Conservation (phyloP, 2,113 vertebrate genomes). For the Tychaedon coryphoeus region DNA sequence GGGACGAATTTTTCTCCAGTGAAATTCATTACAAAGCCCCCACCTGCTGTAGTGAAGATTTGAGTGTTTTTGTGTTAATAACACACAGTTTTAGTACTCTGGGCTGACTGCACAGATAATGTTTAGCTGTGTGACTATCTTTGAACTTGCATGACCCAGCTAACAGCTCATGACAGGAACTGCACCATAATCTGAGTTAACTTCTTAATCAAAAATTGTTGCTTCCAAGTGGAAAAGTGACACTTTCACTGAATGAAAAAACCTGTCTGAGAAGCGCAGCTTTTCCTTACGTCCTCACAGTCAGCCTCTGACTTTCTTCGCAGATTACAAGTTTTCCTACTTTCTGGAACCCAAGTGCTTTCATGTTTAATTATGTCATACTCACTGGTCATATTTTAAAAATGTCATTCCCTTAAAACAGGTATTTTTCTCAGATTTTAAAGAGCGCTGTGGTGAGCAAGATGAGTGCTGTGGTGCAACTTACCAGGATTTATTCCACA, state of each 20-base stretch:
- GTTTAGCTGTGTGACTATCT: not conserved
- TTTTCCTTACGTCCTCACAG: not conserved
- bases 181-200: not conserved
- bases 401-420: not conserved
- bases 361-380: not conserved
- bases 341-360: not conserved
- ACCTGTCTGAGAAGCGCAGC: not conserved
- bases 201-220: not conserved
- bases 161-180: not conserved
- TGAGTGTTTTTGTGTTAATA: not conserved
- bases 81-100: not conserved
- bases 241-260: not conserved
- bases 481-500: not conserved
- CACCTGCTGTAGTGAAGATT: not conserved
- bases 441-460: not conserved
- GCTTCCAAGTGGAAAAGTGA: not conserved
- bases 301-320: not conserved
- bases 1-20: not conserved
- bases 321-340: not conserved
- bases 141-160: not conserved
- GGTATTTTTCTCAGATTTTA: not conserved
- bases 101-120: not conserved
- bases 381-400: not conserved
- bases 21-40: not conserved
- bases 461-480: not conserved